Evolutionary conservation across 1,140 invertebrate species (phyloP).

Genomic region (Leptopilina clavipes): DNA sequence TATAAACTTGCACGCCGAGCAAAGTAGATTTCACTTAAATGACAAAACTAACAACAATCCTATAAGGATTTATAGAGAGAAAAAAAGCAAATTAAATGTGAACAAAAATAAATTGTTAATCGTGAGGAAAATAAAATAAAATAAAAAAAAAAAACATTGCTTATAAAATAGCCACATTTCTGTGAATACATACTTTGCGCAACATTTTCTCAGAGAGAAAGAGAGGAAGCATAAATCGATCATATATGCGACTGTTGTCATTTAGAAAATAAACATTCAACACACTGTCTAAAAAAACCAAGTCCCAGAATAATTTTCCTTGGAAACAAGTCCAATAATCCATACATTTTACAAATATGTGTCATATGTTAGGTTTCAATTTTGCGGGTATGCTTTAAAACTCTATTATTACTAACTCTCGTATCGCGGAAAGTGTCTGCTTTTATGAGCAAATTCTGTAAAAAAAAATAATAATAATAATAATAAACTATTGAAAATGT

Average conservation of each 20-base stretch:
- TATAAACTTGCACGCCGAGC: slow-evolving; percentile 12
- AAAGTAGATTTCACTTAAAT: slow-evolving; percentile 8
- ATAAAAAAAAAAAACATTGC: not conserved
- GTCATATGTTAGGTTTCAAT: slow-evolving; percentile 15
- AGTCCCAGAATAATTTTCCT: not conserved
- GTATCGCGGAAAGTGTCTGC: slow-evolving; percentile 46
- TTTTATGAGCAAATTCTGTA: not conserved
- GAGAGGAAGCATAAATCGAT: not conserved
- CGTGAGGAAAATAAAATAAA: not conserved
- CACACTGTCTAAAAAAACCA: not conserved
- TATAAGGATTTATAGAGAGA: not conserved
- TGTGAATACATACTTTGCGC: too few relatives aligned
- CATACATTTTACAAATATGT: slow-evolving; percentile 7
- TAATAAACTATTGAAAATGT: too few relatives aligned
- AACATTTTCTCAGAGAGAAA: not conserved
- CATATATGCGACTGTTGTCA: not conserved
- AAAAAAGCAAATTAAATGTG: not conserved
- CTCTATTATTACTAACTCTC: slow-evolving; percentile 25
- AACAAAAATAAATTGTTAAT: not conserved
- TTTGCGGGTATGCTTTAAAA: slow-evolving; percentile 38
- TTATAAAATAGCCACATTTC: slow-evolving; percentile 5
- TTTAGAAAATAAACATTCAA: not conserved
- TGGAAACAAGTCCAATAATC: slow-evolving; percentile 28
- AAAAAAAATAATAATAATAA: not conserved
- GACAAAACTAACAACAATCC: slow-evolving; percentile 1